Conservation (phyloP, 2,797 vertebrate species). For the Brachyalestes nurse region DNA sequence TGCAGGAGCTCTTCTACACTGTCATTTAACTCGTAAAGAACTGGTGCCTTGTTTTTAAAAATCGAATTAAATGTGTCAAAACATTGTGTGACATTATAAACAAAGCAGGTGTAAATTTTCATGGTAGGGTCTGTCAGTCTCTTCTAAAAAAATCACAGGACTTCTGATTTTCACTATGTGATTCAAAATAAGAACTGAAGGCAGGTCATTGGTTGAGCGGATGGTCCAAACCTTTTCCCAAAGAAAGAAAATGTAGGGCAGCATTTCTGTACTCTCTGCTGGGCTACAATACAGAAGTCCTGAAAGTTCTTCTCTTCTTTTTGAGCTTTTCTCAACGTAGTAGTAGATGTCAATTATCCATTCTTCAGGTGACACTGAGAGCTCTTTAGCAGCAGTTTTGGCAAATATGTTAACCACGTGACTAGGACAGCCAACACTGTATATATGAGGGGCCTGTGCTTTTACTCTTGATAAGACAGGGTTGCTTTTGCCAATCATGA, state of each 20-base stretch:
- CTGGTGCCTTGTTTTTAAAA: no score
- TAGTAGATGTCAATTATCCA: conserved; percentile 53
- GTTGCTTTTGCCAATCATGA: conserved; percentile 56
- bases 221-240: no score
- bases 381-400: conserved; percentile 48
- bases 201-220: no score
- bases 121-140: no score
- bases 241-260: conserved; percentile 53
- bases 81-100: no score
- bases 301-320: conserved; percentile 51
- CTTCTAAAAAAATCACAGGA: no score
- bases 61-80: no score
- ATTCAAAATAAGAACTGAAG: no score
- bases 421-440: conserved; percentile 50
- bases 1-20: no score
- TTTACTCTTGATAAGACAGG: conserved; percentile 59
- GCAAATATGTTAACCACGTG: conserved; percentile 52
- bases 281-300: conserved; percentile 46
- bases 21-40: no score
- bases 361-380: conserved; percentile 45
- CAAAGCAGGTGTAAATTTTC: no score
- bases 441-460: conserved; percentile 53
- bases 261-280: conserved; percentile 46
- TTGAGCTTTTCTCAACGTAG: conserved; percentile 53
- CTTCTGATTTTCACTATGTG: no score